phyloP scores from a whole-genome alignment of 1,140 invertebrate genomes.

The Orussus abietinus region DNA sequence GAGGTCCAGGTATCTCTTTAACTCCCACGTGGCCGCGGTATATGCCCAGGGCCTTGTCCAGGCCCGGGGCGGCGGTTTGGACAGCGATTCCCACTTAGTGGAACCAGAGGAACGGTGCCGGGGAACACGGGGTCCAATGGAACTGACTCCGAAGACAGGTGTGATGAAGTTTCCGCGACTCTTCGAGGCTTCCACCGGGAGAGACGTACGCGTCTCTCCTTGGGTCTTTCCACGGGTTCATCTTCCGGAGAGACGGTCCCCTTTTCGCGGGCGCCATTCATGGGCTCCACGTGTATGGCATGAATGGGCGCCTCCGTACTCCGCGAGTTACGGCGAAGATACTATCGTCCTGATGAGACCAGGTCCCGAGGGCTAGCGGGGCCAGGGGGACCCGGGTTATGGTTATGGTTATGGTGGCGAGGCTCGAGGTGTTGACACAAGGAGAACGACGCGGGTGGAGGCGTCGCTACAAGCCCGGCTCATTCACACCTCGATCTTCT shows the following conservation, averaged over 20 bases:
- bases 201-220: no score
- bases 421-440: conserved; percentile 39
- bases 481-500: conserved; percentile 46
- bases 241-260: no score
- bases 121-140: no score
- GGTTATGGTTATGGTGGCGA: conserved; percentile 21
- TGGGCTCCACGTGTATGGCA: conserved; percentile 1
- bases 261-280: background rate
- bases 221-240: no score
- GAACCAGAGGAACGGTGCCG: no score
- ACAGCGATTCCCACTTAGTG: conserved; percentile 55
- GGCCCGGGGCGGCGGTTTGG: conserved; percentile 36
- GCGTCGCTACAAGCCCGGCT: conserved; percentile 31
- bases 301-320: conserved; percentile 24
- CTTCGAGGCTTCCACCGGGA: no score
- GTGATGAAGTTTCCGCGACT: no score
- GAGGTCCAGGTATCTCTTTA: no score
- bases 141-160: no score
- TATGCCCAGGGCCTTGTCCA: no score
- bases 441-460: conserved; percentile 30
- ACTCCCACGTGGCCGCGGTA: no score
- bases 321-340: conserved; percentile 34
- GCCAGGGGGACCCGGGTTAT: conserved; percentile 22
- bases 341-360: conserved; percentile 39
- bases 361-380: no score